Conservation (phyloP, 2,113 vertebrate species). For the Ailurus styani region DNA sequence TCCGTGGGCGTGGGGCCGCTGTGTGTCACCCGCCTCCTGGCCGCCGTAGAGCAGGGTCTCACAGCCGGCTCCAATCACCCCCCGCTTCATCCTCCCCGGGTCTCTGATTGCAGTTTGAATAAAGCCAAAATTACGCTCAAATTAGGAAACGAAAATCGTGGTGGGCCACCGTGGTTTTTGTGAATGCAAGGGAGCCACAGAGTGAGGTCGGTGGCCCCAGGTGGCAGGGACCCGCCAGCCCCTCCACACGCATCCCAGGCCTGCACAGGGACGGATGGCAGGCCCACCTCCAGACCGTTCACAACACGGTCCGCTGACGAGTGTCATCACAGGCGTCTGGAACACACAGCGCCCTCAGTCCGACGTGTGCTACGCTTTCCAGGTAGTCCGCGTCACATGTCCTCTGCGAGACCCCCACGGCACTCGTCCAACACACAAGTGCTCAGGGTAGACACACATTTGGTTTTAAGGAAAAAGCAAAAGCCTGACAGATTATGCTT, state of each 20-base stretch:
- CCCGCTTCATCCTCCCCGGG: too few relatives aligned
- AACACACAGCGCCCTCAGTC: neutral
- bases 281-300: neutral
- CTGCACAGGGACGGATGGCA: neutral
- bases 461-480: too few relatives aligned
- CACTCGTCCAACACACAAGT: too few relatives aligned
- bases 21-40: too few relatives aligned
- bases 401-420: rapidly evolving
- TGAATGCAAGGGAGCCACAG: rapidly evolving
- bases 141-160: neutral
- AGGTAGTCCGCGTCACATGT: rapidly evolving
- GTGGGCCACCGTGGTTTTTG: neutral
- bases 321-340: neutral
- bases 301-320: rapidly evolving
- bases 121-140: neutral
- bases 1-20: neutral
- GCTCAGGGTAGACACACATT: too few relatives aligned
- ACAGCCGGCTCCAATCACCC: neutral
- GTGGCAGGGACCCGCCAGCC: neutral
- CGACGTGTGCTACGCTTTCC: rapidly evolving
- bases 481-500: too few relatives aligned
- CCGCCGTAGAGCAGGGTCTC: neutral
- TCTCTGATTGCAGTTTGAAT: neutral
- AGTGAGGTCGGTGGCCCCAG: rapidly evolving
- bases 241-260: neutral